Evolutionary conservation across 2,113 vertebrate species (phyloP).

Genomic region (Anhinga anhinga): DNA sequence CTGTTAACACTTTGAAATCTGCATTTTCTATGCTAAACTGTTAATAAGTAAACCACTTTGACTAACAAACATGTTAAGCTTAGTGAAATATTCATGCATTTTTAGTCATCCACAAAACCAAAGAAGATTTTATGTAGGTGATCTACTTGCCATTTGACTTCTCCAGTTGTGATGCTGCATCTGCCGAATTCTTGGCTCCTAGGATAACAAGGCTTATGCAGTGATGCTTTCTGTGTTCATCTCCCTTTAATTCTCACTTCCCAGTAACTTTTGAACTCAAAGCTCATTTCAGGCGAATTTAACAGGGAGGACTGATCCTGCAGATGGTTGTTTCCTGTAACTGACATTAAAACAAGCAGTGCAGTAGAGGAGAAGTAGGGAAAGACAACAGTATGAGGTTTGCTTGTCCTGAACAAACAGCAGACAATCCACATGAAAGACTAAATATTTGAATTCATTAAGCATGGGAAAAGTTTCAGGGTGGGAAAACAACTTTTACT

Average conservation of each 20-base stretch:
- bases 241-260: not conserved
- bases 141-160: not conserved
- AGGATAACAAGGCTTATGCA: not conserved
- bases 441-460: conserved; percentile 14
- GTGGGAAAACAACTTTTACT: conserved; percentile 15
- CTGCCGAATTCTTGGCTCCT: not conserved
- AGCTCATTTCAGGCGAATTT: not conserved
- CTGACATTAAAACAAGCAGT: not conserved
- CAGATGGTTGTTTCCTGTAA: not conserved
- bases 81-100: conserved; percentile 10
- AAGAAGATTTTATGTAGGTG: not conserved
- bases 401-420: not conserved
- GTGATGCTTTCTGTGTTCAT: not conserved
- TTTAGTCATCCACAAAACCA: not conserved
- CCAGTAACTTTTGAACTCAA: not conserved
- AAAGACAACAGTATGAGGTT: not conserved
- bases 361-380: not conserved
- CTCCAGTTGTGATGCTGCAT: not conserved
- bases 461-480: conserved; percentile 29
- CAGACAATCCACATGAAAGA: conserved; percentile 33
- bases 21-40: conserved; percentile 12
- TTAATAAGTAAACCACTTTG: conserved; percentile 36
- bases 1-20: not conserved
- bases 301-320: not conserved
- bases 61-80: conserved; percentile 2